A percentile compares a stretch with the other conserved stretches of the same genome.
These are phyloP conservation scores for Acropora yongei DNA, from an alignment of 64 coral and sea anemone genomes.

Conservation along the genomic window DNA sequence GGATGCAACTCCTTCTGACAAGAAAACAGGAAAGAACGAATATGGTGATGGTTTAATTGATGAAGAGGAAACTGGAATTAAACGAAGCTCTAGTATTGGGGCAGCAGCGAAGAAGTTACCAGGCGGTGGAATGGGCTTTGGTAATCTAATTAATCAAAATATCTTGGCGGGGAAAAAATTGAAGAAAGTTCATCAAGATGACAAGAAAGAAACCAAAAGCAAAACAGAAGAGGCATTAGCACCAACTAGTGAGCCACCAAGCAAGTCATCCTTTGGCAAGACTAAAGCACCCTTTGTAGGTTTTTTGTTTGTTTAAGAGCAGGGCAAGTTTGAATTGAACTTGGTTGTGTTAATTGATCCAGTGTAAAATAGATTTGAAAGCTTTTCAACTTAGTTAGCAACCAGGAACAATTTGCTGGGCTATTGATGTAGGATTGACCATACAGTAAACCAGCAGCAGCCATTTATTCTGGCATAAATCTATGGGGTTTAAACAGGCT, in stretches of 20 bases:
- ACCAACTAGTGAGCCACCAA: background rate
- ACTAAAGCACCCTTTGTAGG: background rate
- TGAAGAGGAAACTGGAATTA: constrained; percentile 37
- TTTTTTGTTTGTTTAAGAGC: background rate
- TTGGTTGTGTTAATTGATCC: too few relatives aligned
- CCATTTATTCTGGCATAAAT: too few relatives aligned
- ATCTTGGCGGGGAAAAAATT: constrained; percentile 73
- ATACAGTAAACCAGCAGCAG: too few relatives aligned
- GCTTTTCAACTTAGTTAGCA: too few relatives aligned
- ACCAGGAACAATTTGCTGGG: too few relatives aligned
- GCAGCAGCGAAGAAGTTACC: constrained; percentile 45
- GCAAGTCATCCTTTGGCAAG: background rate
- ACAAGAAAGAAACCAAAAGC: constrained; percentile 65
- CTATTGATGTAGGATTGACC: too few relatives aligned
- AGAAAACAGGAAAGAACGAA: background rate
- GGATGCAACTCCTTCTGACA: constrained; percentile 1
- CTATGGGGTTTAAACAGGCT: too few relatives aligned
- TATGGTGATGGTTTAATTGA: background rate
- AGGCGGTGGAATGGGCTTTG: constrained; percentile 80
- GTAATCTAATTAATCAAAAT: constrained; percentile 63
- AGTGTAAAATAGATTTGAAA: background rate
- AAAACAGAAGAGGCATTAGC: constrained; percentile 12
- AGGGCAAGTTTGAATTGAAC: too few relatives aligned
- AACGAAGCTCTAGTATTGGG: constrained; percentile 33
- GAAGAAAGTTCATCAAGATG: constrained; percentile 71